Percentiles rank a stretch among this genome's conserved stretches.
Conservation (phyloP, 2,113 vertebrate species). For the Tenebrosternarchus preto region DNA sequence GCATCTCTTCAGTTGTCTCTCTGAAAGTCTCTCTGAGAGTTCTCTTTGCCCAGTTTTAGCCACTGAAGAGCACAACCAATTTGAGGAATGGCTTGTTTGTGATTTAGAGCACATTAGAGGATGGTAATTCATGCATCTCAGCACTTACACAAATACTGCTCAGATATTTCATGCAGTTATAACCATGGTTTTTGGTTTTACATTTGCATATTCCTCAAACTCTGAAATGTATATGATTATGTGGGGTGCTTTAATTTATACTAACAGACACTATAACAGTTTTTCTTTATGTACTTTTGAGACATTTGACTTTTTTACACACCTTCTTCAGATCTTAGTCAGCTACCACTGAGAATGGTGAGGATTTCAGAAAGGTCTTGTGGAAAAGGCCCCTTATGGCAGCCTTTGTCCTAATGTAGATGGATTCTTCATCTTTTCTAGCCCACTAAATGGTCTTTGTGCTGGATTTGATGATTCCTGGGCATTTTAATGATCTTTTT, state of each 20-base stretch:
- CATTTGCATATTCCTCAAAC: no score
- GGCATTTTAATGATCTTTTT: no score
- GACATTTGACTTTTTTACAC: not conserved
- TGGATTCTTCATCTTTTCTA: no score
- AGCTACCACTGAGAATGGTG: not conserved
- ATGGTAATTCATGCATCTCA: conserved; percentile 60
- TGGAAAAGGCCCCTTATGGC: not conserved
- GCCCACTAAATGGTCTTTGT: no score
- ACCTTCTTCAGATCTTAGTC: not conserved
- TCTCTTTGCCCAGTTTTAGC: conserved; percentile 48
- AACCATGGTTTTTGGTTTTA: not conserved
- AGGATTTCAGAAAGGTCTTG: not conserved
- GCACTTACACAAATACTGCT: conserved; percentile 40
- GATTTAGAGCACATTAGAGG: conserved; percentile 55
- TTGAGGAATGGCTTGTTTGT: conserved; percentile 62
- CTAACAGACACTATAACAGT: no score
- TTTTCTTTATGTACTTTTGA: no score
- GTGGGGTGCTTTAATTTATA: no score
- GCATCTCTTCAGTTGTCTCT: conserved; percentile 62
- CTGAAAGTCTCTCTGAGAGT: conserved; percentile 63
- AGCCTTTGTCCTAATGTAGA: not conserved
- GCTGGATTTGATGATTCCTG: no score
- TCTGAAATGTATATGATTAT: no score
- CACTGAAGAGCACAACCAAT: conserved; percentile 47
- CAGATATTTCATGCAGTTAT: conserved; percentile 20